Conservation (phyloP, 2,113 vertebrate species). For the Aythya baeri region DNA sequence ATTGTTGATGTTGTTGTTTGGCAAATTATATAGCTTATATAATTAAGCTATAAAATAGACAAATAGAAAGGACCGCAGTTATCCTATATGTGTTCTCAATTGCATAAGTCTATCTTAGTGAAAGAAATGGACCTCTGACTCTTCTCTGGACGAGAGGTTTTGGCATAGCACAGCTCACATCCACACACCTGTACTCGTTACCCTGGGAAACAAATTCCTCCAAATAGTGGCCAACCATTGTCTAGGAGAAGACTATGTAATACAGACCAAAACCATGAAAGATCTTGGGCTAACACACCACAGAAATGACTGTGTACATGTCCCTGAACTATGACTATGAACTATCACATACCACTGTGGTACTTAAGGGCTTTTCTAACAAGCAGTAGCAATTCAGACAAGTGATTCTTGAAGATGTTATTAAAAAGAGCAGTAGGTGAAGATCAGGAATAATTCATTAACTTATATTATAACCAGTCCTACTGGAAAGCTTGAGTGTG, state of each 20-base stretch:
- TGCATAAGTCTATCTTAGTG: not conserved
- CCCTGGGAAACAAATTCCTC: not conserved
- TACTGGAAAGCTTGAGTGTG: not conserved
- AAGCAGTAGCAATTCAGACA: not conserved
- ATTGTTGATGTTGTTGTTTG: not conserved
- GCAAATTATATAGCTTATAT: not conserved
- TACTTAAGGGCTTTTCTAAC: not conserved
- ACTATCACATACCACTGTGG: accelerated
- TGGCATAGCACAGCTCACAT: not conserved
- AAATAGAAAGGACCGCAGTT: not conserved
- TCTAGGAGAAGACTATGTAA: not conserved
- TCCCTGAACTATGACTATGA: not conserved
- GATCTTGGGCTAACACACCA: not conserved
- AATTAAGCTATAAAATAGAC: not conserved
- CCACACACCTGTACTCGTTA: not conserved
- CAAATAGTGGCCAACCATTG: too few species aligned
- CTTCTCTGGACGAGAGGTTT: not conserved
- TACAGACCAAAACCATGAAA: not conserved
- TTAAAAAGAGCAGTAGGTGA: not conserved
- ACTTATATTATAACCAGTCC: not conserved
- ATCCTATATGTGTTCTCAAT: not conserved
- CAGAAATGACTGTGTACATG: accelerated
- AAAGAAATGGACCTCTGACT: not conserved
- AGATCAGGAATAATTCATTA: not conserved
- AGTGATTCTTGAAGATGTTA: not conserved